Conservation (phyloP, 2,888 invertebrate genomes). For the Idaea biselata region DNA sequence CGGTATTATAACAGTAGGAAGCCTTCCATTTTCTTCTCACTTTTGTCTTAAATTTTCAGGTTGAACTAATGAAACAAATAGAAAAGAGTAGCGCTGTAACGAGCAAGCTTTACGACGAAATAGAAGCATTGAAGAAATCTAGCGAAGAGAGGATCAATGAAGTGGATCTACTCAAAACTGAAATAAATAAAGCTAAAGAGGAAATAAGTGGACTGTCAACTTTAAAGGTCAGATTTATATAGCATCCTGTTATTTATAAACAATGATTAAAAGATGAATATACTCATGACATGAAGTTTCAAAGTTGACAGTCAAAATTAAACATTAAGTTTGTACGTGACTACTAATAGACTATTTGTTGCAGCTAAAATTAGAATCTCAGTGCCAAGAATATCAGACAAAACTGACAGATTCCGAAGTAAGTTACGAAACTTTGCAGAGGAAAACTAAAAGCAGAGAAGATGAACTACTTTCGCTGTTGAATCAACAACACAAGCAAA, state of each 20-base stretch:
- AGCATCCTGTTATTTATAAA: no score
- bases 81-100: conserved; percentile 51
- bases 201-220: conserved; percentile 27
- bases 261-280: no score
- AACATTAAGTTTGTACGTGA: no score
- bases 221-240: neutral
- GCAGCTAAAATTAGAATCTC: conserved; percentile 51
- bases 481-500: conserved; percentile 50
- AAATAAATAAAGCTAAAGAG: conserved; percentile 44
- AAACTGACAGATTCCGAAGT: conserved; percentile 74
- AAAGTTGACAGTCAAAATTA: no score
- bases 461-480: conserved; percentile 74
- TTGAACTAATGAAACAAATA: conserved; percentile 69
- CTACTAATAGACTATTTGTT: conserved; percentile 12
- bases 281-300: no score
- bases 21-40: neutral
- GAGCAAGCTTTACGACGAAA: conserved; percentile 52
- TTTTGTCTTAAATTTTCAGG: conserved; percentile 29
- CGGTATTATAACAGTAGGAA: no score
- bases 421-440: conserved; percentile 73
- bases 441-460: conserved; percentile 76
- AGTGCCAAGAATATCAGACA: conserved; percentile 46
- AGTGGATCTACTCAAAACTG: conserved; percentile 46
- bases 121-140: conserved; percentile 39
- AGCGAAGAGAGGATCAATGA: conserved; percentile 54